Base-by-base conservation (phyloP, 2,888 invertebrate species). In the Harpalus rubripes region DNA sequence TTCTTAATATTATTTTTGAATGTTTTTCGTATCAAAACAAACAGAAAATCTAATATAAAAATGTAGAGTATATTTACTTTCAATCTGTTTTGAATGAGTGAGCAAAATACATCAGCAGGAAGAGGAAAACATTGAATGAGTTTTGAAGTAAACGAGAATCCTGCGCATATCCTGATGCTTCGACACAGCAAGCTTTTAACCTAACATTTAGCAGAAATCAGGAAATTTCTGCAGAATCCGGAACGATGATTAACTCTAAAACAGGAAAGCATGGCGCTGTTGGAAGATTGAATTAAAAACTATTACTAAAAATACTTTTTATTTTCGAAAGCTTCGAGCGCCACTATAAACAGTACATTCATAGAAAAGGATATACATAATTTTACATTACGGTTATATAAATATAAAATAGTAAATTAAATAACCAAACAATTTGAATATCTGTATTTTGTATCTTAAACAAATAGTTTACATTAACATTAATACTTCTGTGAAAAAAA, bases 61-160 rank as follows among this genome's bases (percentile, higher is more conserved):
- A 39, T 72, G 72, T 72, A 0, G 18, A 74, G 74, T 52, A 52
- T 74, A 74, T 74, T 74, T 74, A 74, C 74, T 74, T 74, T 74
- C 44, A 74, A 74, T 74, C 52, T 74, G 18, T 44, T 74, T 52
- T 44, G 52, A 44, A 74, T 74, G 18, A 56, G 52, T 74, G 18
- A 74, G 22, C 39, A n/a, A 26, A 12, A 68, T 12, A 68, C 15
- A 74, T 52, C 22, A 22, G 18, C 39, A 74, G 18, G 15, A 74
- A 74, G 7, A 44, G n/a, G 22, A 44, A 74, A 74, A 74, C 44
- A 74, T 18, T 52, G 74, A 74, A 74, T 74, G 44, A 74, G 44
- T 74, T 72, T 32, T 74, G 52, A 44, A 74, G 18, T 41, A 74
- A 74, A 68, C 68, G 32, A 68, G 68, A 68, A 12, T 32, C 68